Conservation (phyloP, 64 coral and sea anemone genomes). For the Montipora capricornis region DNA sequence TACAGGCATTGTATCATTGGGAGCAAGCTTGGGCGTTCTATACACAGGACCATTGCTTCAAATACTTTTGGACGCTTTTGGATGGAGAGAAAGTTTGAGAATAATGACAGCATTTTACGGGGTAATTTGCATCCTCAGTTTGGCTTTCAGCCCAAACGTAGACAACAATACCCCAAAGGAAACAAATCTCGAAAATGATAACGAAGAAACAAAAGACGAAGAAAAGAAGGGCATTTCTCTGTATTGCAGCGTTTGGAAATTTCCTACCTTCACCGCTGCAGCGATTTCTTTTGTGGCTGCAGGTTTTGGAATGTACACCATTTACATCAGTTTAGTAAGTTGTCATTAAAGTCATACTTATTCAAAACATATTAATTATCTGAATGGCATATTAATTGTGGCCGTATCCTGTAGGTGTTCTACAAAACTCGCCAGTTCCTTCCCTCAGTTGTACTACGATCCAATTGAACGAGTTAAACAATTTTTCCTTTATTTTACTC, state of each 20-base stretch:
- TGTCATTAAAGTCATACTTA: neutral
- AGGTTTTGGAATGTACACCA: slow-evolving; percentile 48
- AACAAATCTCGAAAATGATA: neutral
- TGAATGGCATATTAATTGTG: too few relatives aligned
- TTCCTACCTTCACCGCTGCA: neutral
- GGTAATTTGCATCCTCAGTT: neutral
- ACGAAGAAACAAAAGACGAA: neutral
- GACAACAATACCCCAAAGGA: neutral
- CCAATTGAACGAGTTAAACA: too few relatives aligned
- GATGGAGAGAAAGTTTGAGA: slow-evolving; percentile 30
- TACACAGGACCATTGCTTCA: slow-evolving; percentile 30
- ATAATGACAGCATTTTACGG: neutral
- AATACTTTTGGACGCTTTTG: slow-evolving; percentile 39
- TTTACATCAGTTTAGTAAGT: slow-evolving; percentile 51
- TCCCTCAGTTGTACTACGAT: too few relatives aligned
- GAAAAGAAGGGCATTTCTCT: slow-evolving; percentile 1
- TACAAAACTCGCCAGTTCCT: too few relatives aligned
- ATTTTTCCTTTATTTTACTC: too few relatives aligned
- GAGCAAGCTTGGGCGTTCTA: slow-evolving; percentile 34
- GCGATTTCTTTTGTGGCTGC: neutral
- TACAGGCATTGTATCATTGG: slow-evolving; percentile 16
- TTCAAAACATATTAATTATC: too few relatives aligned
- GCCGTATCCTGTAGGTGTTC: too few relatives aligned
- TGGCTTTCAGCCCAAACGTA: slow-evolving; percentile 53
- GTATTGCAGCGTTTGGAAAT: slow-evolving; percentile 47